Evolutionary conservation across 1,140 invertebrate genomes (phyloP).

Genomic region (Euwallacea fornicatus): DNA sequence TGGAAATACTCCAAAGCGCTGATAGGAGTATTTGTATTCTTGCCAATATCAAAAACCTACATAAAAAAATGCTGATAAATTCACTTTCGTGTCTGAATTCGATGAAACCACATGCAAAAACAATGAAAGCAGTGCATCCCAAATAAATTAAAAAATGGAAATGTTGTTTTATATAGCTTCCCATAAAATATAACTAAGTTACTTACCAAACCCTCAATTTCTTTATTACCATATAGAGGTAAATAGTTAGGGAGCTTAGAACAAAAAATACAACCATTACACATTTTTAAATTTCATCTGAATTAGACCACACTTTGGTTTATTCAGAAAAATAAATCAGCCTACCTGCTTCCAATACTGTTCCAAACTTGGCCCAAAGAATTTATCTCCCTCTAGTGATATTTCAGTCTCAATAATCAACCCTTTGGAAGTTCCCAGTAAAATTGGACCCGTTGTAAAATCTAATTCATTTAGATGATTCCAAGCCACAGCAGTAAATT

Average conservation of each 20-base stretch:
- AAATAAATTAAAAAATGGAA: background rate
- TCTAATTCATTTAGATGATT: conserved; percentile 76
- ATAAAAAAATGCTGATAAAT: conserved; percentile 36
- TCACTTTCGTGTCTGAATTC: no score
- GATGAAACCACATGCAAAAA: background rate
- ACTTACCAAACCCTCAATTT: conserved; percentile 72
- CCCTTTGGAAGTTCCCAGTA: conserved; percentile 88
- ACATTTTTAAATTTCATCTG: conserved; percentile 5
- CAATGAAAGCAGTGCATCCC: background rate
- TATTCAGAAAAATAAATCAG: background rate
- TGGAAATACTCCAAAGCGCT: conserved; percentile 84
- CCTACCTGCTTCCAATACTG: conserved; percentile 86
- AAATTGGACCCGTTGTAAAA: conserved; percentile 73
- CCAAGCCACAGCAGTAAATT: conserved; percentile 91
- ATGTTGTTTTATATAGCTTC: background rate
- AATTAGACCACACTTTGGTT: background rate
- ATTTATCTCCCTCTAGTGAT: conserved; percentile 74
- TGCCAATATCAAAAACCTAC: conserved; percentile 85
- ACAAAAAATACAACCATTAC: conserved; percentile 42
- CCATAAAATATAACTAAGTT: no score
- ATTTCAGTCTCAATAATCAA: conserved; percentile 91
- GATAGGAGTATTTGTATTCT: conserved; percentile 73
- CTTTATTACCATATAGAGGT: conserved; percentile 69
- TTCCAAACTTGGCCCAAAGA: conserved; percentile 76
- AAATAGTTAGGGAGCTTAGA: conserved; percentile 73